Evolutionary conservation across 1,140 invertebrate species (phyloP), one percentile per base, ranked within the genome.

Genomic region (Ostrea denselamellosa): DNA sequence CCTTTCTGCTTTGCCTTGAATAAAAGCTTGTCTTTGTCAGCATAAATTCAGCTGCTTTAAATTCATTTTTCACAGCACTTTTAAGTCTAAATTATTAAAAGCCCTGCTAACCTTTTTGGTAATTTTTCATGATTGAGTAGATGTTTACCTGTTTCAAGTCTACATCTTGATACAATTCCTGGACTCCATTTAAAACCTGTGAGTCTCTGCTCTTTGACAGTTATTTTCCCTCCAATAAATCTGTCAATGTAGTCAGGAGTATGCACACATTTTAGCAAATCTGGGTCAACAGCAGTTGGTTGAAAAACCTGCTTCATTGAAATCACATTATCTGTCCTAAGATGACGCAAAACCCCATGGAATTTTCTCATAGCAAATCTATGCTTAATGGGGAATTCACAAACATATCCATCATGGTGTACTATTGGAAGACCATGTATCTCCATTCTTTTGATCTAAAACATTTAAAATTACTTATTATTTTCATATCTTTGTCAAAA

Each of bases 321-420:
- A 77, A 94, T 91, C 8, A 94, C 90, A 88, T 93, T 91, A 88
- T 94, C 93, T 84, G 53, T 88, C 51, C 91, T 86, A 12, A 94
- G 86, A 85, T 91, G 90, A 8, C 93, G 65, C 89, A 92, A 90
- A 22, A 94, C 91, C 68, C 90, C 90, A 89, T 93, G 93, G 82
- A 94, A 94, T 88, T 94, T 94, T 62, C 87, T 91, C 94, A 94
- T 94, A 14, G 93, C 93, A 91, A 94, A 94, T 53, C 93, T 86
- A 84, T 94, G 94, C 25, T 92, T 92, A 53, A 93, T 89, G 51
- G 93, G 93, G 52, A 94, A 90, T 34, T 92, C 90, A 89, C 93
- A 94, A 28, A 94, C 94, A 87, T 94, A 94, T 14, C 92, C 92
- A 91, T 93, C 86, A 84, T 93, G 93, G 88, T 94, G 94, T 52